phyloP scores from a whole-genome alignment of 2,797 vertebrate species.

The Falco columbarius region DNA sequence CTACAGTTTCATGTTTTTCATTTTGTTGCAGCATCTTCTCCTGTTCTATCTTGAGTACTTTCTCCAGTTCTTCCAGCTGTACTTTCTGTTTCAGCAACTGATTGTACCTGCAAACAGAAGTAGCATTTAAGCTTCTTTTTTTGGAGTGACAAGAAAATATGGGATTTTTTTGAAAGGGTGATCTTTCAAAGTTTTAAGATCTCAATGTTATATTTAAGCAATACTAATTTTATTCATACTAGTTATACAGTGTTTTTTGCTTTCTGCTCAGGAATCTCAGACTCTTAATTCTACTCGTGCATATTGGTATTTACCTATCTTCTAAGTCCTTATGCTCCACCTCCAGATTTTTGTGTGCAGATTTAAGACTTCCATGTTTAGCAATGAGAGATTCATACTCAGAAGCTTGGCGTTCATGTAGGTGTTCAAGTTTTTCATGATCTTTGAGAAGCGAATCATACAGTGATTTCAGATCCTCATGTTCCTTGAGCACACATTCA shows the following conservation, averaged over 20 bases:
- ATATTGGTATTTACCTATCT: constrained; percentile 85
- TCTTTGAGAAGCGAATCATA: constrained; percentile 94
- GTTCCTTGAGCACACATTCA: constrained; percentile 86
- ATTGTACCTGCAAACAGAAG: constrained; percentile 86
- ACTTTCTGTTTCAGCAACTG: constrained; percentile 92
- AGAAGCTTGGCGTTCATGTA: constrained; percentile 91
- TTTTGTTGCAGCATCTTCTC: constrained; percentile 92
- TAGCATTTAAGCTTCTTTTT: not conserved
- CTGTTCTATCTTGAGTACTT: constrained; percentile 88
- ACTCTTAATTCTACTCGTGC: not conserved
- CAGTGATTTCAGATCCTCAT: constrained; percentile 89
- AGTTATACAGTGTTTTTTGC: not conserved
- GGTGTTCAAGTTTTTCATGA: constrained; percentile 92
- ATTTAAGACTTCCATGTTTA: constrained; percentile 94
- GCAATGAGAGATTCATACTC: constrained; percentile 94
- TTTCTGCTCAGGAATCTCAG: not conserved
- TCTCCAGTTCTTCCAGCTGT: constrained; percentile 94
- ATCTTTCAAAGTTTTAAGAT: not conserved
- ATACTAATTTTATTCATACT: not conserved
- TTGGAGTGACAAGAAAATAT: fast-evolving
- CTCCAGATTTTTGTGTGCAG: constrained; percentile 92
- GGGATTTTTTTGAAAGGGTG: not conserved
- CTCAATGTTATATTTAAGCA: not conserved
- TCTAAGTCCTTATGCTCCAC: constrained; percentile 93
- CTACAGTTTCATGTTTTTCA: constrained; percentile 86